Evolutionary conservation across 1,140 invertebrate species (phyloP).

Genomic region (Brevipalpus yothersi): DNA sequence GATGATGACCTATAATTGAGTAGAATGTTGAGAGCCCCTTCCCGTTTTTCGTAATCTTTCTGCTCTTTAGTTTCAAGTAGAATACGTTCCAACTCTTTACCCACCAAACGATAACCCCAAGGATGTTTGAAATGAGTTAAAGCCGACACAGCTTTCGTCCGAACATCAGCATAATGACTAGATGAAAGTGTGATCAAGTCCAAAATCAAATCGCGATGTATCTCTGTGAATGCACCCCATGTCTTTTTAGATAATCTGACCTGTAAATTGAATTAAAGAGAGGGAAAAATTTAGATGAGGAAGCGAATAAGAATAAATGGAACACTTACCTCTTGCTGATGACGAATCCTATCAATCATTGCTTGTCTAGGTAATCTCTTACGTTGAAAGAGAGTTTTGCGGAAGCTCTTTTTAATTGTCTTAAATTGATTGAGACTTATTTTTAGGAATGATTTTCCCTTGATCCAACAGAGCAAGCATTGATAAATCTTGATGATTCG

Average conservation of each 20-base stretch:
- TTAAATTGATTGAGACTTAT: conserved; percentile 30
- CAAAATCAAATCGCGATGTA: conserved; percentile 32
- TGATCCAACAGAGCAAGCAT: conserved; percentile 25
- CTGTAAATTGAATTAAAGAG: not conserved
- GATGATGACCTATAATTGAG: conserved; percentile 31
- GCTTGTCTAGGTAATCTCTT: conserved; percentile 35
- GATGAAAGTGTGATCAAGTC: conserved; percentile 36
- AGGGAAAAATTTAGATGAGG: not conserved
- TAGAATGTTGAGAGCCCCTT: conserved; percentile 52
- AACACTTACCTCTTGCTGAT: conserved; percentile 34
- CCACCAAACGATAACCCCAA: conserved; percentile 27
- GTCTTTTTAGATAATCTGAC: not conserved
- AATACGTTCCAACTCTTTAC: conserved; percentile 31
- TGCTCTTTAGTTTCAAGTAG: conserved; percentile 28
- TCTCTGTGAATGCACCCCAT: conserved; percentile 19
- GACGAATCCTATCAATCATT: conserved; percentile 32
- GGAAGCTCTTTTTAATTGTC: conserved; percentile 30
- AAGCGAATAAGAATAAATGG: not conserved
- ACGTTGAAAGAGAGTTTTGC: conserved; percentile 30
- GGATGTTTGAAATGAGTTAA: conserved; percentile 29
- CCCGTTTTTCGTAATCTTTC: conserved; percentile 40
- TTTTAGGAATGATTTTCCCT: conserved; percentile 25
- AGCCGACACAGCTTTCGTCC: conserved; percentile 33
- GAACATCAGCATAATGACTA: conserved; percentile 40
- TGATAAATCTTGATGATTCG: conserved; percentile 35